Evolutionary conservation across 2,797 vertebrate genomes (phyloP).

Genomic region (Karalla daura): DNA sequence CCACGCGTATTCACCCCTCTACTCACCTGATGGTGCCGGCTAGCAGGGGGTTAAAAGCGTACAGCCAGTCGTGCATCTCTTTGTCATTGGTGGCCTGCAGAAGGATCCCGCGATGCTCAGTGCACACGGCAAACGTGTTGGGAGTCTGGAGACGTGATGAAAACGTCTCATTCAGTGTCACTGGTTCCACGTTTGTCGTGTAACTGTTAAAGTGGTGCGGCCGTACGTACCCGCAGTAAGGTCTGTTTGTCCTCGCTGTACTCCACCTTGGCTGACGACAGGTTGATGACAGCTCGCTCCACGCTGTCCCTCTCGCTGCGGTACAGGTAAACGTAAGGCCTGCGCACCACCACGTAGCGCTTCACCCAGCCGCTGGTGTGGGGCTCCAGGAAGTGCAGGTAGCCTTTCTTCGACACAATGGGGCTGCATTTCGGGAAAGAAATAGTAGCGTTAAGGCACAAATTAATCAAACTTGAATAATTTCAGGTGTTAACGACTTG

Average conservation of each 20-base stretch:
- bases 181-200: not conserved
- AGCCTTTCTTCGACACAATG: constrained; percentile 98
- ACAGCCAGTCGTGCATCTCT: constrained; percentile 99
- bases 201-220: not conserved
- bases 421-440: constrained; percentile 81
- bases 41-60: constrained; percentile 97
- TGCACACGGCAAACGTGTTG: constrained; percentile 97
- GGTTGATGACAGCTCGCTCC: constrained; percentile 96
- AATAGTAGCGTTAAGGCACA: not conserved
- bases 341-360: constrained; percentile 94
- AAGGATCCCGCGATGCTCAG: constrained; percentile 96
- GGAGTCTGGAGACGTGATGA: constrained; percentile 86
- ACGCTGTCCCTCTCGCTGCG: constrained; percentile 94
- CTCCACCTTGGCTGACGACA: constrained; percentile 97
- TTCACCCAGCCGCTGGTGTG: constrained; percentile 97
- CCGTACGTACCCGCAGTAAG: constrained; percentile 91
- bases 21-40: constrained; percentile 97
- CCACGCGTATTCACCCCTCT: not conserved
- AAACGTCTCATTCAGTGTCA: not conserved
- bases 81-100: constrained; percentile 97
- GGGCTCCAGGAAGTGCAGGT: constrained; percentile 96
- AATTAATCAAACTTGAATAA: not conserved
- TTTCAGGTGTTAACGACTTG: not conserved
- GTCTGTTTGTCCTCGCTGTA: constrained; percentile 99
- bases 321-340: constrained; percentile 97